A percentile compares a stretch with the other conserved stretches of the same genome.
phyloP scores from a whole-genome alignment of 2,113 vertebrate genomes.

The Mustela lutreola region DNA sequence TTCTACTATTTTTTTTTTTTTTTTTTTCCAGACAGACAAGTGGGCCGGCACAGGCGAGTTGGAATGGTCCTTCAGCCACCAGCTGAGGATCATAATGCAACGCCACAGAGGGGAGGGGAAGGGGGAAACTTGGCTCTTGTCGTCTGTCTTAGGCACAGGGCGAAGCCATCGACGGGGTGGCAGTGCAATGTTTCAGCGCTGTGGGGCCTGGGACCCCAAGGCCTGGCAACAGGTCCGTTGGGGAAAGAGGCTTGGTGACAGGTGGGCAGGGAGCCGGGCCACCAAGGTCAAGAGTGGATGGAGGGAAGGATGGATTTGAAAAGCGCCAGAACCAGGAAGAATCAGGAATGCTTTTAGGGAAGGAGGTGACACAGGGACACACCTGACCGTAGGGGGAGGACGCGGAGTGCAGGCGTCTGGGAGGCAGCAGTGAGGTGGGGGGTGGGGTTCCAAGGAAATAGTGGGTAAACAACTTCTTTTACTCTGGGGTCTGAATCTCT shows the following conservation, averaged over 20 bases:
- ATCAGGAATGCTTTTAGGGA: background rate
- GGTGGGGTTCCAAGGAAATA: background rate
- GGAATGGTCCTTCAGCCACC: background rate
- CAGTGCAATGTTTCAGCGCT: background rate
- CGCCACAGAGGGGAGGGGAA: rapidly evolving
- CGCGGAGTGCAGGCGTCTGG: rapidly evolving
- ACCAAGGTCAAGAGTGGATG: background rate
- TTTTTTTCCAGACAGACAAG: no score
- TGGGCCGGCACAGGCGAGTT: rapidly evolving
- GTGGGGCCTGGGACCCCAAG: background rate
- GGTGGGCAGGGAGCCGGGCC: rapidly evolving
- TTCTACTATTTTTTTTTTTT: no score
- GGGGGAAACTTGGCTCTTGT: background rate
- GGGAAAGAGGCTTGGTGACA: background rate
- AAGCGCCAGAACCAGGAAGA: background rate
- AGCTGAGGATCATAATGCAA: background rate
- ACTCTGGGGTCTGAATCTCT: background rate
- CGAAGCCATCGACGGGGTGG: rapidly evolving
- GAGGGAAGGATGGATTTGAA: background rate
- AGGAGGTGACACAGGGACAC: background rate
- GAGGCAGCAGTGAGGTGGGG: rapidly evolving
- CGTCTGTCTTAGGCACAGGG: rapidly evolving
- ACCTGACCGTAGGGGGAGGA: background rate
- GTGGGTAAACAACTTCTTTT: background rate
- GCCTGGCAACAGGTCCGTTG: rapidly evolving